Evolutionary conservation across 2,888 invertebrate genomes (phyloP), one percentile per base, ranked within the genome.

Genomic region (Amphipoea lucens): DNA sequence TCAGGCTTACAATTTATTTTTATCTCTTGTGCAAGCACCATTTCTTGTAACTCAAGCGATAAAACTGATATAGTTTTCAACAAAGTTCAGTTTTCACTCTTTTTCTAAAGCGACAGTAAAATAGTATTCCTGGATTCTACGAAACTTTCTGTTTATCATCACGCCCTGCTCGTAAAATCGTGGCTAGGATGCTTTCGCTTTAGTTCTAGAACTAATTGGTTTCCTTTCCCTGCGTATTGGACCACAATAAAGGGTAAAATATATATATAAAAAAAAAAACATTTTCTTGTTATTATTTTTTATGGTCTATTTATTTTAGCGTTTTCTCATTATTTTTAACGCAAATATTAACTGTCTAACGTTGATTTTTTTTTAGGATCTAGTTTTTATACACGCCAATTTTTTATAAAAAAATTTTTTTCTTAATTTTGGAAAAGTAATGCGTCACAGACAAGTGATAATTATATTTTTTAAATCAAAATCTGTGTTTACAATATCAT

Each of bases 101-200:
- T 79, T 87, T 76, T 84, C 84, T 74, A 42, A 74, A 83, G 5
- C 48, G 57, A 54, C 67, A 63, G 51, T 77, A 73, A 23, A 68
- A 74, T 65, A 68, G 12, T 29, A 65, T 84, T 84, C 85, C 45
- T 63, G 72, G 80, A 74, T 80, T 17, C 48, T 9, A 42, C n/a
- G 45, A 70, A 54, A 70, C 67, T 67, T 73, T 72, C 71, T 29
- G 40, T 84, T 84, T 85, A 85, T 85, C 87, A 85, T 42, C 85
- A 87, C 76, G 85, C 57, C 9, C 63, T 9, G 29, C 51, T 80
- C 81, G 69, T 85, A 65, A 85, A 87, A 67, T 40, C 17, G 6
- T 62, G 36, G 69, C 20, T 60, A 11, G 40, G 40, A 62, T 42
- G 60, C 70, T 74, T 83, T 75, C 76, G 65, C 67, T 29, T 42